Base-by-base conservation (phyloP, 2,797 vertebrate genomes). In the Rhinatrema bivittatum region DNA sequence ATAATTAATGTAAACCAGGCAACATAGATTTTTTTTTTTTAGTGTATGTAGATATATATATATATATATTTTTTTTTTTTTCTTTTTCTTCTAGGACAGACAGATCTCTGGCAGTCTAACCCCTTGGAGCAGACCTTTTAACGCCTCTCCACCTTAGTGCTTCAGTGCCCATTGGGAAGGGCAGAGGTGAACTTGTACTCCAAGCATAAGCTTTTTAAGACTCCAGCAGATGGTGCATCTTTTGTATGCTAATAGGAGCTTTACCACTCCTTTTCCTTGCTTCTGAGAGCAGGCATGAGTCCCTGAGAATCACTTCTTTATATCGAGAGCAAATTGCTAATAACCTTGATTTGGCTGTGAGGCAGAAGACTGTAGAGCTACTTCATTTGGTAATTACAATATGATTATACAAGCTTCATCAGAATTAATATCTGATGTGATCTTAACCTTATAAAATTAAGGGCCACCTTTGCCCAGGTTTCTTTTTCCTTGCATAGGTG, bases 271-370 rank as follows among this genome's bases (percentile, higher is more conserved):
- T 56, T 70, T 73, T 72, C 25, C 44, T 66, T 62, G 52, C 50
- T 64, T 64, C 37, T 53, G 53, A 77, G 64, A 73, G 56, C 46
- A 45, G 47, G 50, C 54, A 29, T 38, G 55, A 55, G 27, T 46
- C 29, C 21, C 4, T 39, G 39, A 42, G 52, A 58, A 60, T 53
- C 2, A 0, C 41, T 56, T 58, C 59, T 59, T 69, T 63, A 36
- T 66, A 65, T 67, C 50, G 55, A 53, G 57, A 70, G 37, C 35
- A 72, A 72, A 72, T 65, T 65, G 62, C 51, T 58, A 53, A 54
- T 70, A 62, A 69, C 7, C 5, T 57, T 43, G 16, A 32, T 57
- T 65, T 25, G 25, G 37, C 35, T 73, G 44, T 53, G 62, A 62
- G 60, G 46, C 59, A 62, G 60, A 47, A 64, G n/a, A 45, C 29